A percentile compares a stretch with the other conserved stretches of the same genome.
phyloP scores from a whole-genome alignment of 2,797 vertebrate species.

The Muscicapa comitata region DNA sequence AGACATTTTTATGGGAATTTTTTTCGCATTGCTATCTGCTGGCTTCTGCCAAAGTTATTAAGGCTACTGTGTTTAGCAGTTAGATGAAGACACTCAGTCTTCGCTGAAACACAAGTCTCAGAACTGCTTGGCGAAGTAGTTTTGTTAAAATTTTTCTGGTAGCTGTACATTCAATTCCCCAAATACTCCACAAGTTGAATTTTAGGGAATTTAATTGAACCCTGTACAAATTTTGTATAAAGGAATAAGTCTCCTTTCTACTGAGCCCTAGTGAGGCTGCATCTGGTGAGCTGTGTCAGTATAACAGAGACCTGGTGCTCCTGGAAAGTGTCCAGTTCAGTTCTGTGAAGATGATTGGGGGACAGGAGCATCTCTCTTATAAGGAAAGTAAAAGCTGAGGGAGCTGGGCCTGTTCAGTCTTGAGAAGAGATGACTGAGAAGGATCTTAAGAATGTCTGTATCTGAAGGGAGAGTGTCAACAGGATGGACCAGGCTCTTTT shows the following conservation, averaged over 20 bases:
- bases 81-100: not conserved
- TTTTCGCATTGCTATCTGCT: not conserved
- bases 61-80: not conserved
- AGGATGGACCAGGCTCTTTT: not conserved
- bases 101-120: not conserved
- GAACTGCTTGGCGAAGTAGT: not conserved
- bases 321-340: not conserved
- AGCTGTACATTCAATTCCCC: not conserved
- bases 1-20: not conserved
- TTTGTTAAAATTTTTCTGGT: not conserved
- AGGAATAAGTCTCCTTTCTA: not conserved
- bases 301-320: not conserved
- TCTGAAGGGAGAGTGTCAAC: not conserved
- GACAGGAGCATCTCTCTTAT: not conserved
- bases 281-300: not conserved
- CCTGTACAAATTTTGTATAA: not conserved
- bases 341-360: not conserved
- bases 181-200: not conserved
- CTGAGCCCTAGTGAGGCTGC: not conserved
- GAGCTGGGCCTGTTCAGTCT: not conserved
- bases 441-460: not conserved
- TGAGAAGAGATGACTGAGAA: not conserved
- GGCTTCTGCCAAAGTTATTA: not conserved
- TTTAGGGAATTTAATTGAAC: not conserved
- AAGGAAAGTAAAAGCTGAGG: not conserved